Conservation (phyloP, 2,113 vertebrate species). For the Mohoua ochrocephala region DNA sequence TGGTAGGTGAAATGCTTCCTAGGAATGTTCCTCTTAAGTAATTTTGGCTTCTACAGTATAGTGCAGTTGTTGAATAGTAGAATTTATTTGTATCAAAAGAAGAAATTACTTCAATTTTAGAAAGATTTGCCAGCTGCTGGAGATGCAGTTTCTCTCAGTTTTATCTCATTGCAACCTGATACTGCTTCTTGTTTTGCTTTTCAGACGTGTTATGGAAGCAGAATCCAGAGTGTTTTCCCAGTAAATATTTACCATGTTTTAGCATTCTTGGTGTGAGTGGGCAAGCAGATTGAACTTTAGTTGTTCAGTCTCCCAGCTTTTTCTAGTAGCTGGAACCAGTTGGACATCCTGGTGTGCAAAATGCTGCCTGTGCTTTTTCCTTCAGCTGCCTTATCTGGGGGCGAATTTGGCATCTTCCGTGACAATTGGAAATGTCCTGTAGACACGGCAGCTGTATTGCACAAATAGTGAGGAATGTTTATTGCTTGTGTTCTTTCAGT, state of each 20-base stretch:
- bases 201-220: not conserved
- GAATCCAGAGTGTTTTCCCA: not conserved
- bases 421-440: not conserved
- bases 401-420: not conserved
- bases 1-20: constrained; percentile 71
- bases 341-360: not conserved
- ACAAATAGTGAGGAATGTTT: not conserved
- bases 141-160: not conserved
- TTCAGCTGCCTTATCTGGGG: not conserved
- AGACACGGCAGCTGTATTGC: not conserved
- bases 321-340: not conserved
- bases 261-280: not conserved
- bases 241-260: not conserved
- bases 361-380: not conserved
- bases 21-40: not conserved
- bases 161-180: accelerated
- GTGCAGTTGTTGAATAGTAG: not conserved
- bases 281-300: not conserved
- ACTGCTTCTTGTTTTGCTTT: not conserved
- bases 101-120: not conserved
- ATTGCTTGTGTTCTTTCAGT: not conserved
- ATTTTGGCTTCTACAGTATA: not conserved
- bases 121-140: not conserved
- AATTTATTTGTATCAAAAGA: not conserved
- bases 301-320: not conserved